phyloP scores from a whole-genome alignment of 2,888 invertebrate genomes.

The Koerneria pararmatus region DNA sequence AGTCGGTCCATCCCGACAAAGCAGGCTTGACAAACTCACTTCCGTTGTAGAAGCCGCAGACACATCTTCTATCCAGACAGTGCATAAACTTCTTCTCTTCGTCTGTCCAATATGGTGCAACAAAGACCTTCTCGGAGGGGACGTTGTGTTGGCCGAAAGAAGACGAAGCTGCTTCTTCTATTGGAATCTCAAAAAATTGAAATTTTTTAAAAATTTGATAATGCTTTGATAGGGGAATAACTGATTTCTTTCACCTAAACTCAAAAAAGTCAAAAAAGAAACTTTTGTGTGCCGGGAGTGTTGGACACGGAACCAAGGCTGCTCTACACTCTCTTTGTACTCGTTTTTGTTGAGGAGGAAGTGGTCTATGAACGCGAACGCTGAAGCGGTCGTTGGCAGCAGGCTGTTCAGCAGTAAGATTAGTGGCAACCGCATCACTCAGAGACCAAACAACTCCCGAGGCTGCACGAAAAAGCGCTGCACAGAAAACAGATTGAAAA shows the following conservation, averaged over 20 bases:
- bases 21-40: slow-evolving; percentile 17
- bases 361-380: no score
- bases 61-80: background rate
- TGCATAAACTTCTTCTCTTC: background rate
- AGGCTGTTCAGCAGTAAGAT: no score
- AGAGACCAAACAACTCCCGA: no score
- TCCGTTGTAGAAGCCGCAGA: slow-evolving; percentile 26
- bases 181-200: slow-evolving; percentile 4
- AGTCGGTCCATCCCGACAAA: no score
- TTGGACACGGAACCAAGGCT: slow-evolving; percentile 44
- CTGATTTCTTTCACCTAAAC: background rate
- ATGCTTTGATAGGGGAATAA: background rate
- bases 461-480: no score
- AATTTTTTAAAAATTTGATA: slow-evolving; percentile 28
- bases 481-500: no score
- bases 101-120: slow-evolving; percentile 18
- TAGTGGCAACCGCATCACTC: no score
- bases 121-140: slow-evolving; percentile 37
- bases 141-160: slow-evolving; percentile 32
- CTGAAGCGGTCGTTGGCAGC: no score
- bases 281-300: slow-evolving; percentile 29
- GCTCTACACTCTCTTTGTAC: slow-evolving; percentile 35
- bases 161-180: slow-evolving; percentile 2
- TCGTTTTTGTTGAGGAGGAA: slow-evolving; percentile 29
- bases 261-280: background rate